phyloP scores from a whole-genome alignment of 2,113 vertebrate genomes.

The Struthio camelus region DNA sequence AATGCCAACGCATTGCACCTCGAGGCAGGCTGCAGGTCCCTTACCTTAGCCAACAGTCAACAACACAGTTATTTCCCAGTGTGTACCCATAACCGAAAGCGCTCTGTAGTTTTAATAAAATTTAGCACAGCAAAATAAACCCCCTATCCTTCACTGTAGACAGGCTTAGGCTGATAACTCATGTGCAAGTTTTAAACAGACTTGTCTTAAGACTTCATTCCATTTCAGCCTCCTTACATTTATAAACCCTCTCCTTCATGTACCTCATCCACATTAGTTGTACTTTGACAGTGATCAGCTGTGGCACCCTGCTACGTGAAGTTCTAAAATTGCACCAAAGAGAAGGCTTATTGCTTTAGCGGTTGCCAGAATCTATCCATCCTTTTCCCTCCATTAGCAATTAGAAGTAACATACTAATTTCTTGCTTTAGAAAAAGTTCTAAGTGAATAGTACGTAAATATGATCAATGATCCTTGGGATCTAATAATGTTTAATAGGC shows the following conservation, averaged over 20 bases:
- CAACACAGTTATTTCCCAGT: background rate
- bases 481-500: background rate
- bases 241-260: background rate
- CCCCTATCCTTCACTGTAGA: background rate
- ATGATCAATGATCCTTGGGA: background rate
- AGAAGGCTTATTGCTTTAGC: background rate
- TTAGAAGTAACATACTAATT: background rate
- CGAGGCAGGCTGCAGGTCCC: background rate
- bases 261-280: background rate
- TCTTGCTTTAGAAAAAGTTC: background rate
- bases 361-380: background rate
- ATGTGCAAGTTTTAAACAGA: background rate
- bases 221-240: background rate
- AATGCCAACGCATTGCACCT: fast-evolving
- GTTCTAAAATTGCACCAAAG: background rate
- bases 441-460: constrained; percentile 9
- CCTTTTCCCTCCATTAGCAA: background rate
- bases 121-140: background rate
- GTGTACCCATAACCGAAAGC: background rate
- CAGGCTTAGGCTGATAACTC: background rate
- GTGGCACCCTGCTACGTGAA: background rate
- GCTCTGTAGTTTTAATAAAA: background rate
- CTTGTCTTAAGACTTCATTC: background rate
- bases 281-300: background rate
- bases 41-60: background rate